Base-by-base conservation (phyloP, 2,113 vertebrate genomes). In the Periophthalmodon schlosseri region DNA sequence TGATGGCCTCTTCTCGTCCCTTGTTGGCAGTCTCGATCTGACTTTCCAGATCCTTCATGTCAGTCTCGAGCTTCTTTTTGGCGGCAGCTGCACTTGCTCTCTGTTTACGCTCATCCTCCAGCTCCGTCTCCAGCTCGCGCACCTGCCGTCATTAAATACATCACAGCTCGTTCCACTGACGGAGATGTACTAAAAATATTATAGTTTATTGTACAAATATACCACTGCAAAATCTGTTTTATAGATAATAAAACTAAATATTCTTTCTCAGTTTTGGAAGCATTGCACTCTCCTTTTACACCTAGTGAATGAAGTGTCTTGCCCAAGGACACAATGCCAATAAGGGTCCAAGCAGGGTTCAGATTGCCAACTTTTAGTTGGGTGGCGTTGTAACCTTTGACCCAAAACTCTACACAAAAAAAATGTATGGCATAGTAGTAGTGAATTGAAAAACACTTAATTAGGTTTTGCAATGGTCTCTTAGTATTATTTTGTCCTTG, bases 81-180 rank as follows among this genome's bases (percentile, higher is more conserved):
- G 95, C 95, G 0, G 95, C 95, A 1, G 94, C 88, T 0, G 95
- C 94, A 76, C 92, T 54, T 23, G 93, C 91, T 0, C 94, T 94
- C 73, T 97, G 97, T 84, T 99, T 99, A 1, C 96, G 89, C 77
- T 99, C 97, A 0, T 99, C 97, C 89, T 99, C 97, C 93, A 99
- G 89, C 91, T 97, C 96, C 0, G 95, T 95, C 92, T 99, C 97
- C 0, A 96, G 83, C 84, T 98, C 97, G 0, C 96, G 95, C 15
- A 98, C 95, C 97, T 99, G 87, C n/a, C 47, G 63, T 36, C 28
- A 50, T n/a, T n/a, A 9, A 1, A 24, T 3, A 8, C 16, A 60
- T 60, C 21, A 3, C 23, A 23, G 24, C 7, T 68, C n/a, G 39
- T 20, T 65, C 24, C 24, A 23, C 47, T 21, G 24, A 71, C 0